These are phyloP conservation scores for Cinclus mexicanus DNA, from an alignment of 2,113 vertebrate genomes.

Conservation along the genomic window DNA sequence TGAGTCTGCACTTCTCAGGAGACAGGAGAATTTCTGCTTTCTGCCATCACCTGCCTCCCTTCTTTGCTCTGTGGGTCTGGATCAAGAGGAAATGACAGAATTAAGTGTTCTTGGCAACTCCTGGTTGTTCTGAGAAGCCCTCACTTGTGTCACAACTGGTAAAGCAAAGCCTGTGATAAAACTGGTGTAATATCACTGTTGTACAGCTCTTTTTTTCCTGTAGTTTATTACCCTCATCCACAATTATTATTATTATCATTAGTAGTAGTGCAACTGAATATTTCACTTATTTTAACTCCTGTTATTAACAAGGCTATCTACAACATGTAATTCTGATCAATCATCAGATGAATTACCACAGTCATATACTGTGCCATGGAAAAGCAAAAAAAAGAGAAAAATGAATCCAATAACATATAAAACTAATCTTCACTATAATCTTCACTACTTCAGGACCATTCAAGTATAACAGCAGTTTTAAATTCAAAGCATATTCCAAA, in stretches of 20 bases:
- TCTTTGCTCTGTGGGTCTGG: not conserved
- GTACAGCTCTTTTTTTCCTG: not conserved
- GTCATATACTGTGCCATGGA: not conserved
- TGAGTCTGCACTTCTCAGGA: conserved; percentile 1
- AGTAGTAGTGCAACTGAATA: rapidly evolving
- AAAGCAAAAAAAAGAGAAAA: not conserved
- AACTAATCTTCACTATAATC: not conserved
- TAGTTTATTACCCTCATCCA: not conserved
- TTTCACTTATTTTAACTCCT: not conserved
- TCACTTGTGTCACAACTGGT: not conserved
- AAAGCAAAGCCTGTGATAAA: not conserved
- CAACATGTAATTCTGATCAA: not conserved
- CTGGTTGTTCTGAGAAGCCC: not conserved
- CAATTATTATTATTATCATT: not conserved
- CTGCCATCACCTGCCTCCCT: not conserved
- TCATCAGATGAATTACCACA: not conserved
- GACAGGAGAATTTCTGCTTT: not conserved
- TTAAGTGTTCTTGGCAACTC: not conserved
- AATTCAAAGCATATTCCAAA: not conserved
- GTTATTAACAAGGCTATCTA: not conserved
- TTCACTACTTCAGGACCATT: not conserved
- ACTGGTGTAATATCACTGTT: not conserved
- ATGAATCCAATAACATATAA: not conserved
- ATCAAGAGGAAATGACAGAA: not conserved
- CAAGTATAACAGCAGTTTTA: not conserved